Percentiles rank a stretch among this genome's conserved stretches.
These are phyloP conservation scores for Semaprochilodus insignis DNA, from an alignment of 2,797 vertebrate genomes.

Conservation along the genomic window DNA sequence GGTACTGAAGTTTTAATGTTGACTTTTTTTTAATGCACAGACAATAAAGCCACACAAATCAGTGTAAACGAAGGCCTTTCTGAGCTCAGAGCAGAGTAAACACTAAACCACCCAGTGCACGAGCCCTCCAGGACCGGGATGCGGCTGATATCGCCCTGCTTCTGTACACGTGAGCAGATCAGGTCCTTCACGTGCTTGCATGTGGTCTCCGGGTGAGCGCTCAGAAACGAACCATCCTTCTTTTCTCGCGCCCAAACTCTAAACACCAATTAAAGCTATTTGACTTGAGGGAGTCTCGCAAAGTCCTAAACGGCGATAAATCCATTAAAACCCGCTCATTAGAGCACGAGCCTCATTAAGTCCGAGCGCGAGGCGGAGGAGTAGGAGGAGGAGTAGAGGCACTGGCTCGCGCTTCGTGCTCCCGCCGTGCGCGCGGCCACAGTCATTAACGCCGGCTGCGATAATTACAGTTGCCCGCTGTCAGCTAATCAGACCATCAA, in stretches of 20 bases:
- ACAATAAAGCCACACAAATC: too few species aligned
- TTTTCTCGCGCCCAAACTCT: constrained; percentile 19
- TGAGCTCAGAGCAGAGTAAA: too few species aligned
- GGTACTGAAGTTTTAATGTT: too few species aligned
- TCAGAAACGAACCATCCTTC: not conserved
- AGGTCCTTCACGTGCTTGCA: too few species aligned
- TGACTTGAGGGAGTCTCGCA: constrained; percentile 61
- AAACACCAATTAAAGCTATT: constrained; percentile 60
- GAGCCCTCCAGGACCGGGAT: not conserved
- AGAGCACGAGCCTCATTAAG: constrained; percentile 70
- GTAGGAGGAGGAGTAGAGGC: constrained; percentile 60
- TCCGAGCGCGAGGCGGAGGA: constrained; percentile 55
- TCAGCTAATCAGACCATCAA: constrained; percentile 62
- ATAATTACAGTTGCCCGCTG: constrained; percentile 73
- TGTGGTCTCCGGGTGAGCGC: not conserved
- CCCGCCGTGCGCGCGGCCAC: constrained; percentile 51
- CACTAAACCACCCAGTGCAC: too few species aligned
- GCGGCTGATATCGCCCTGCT: not conserved
- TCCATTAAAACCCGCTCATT: constrained; percentile 80
- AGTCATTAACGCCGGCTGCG: constrained; percentile 71
- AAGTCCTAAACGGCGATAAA: constrained; percentile 73
- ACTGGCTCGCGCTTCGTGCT: constrained; percentile 65
- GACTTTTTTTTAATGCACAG: too few species aligned
- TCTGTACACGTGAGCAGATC: not conserved
- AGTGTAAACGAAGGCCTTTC: too few species aligned